Percentiles rank a stretch among this genome's conserved stretches.
phyloP scores from a whole-genome alignment of 2,888 invertebrate genomes.

The Diploptera punctata region DNA sequence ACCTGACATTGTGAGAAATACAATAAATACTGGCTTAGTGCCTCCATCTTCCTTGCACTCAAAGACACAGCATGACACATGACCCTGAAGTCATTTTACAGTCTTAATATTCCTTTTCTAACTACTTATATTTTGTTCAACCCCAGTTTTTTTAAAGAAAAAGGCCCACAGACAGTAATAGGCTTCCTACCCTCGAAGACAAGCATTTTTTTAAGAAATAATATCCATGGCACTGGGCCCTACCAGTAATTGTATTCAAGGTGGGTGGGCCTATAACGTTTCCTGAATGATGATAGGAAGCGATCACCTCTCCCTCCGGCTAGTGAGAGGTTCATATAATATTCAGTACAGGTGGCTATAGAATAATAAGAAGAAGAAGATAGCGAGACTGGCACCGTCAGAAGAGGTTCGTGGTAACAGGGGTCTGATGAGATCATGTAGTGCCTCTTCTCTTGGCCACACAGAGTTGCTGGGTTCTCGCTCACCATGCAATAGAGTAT shows the following conservation, averaged over 20 bases:
- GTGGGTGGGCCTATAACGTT: conserved; percentile 29
- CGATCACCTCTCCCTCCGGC: conserved; percentile 7
- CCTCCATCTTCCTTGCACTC: conserved; percentile 41
- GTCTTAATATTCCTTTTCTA: conserved; percentile 41
- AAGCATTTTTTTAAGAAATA: conserved; percentile 18
- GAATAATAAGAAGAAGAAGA: background rate
- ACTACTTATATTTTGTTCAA: conserved; percentile 28
- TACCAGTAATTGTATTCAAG: conserved; percentile 12
- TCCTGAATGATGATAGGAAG: conserved; percentile 11
- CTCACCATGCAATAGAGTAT: conserved; percentile 12
- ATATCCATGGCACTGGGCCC: conserved; percentile 22
- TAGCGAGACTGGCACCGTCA: background rate
- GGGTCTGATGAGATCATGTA: conserved; percentile 19
- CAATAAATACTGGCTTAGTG: conserved; percentile 41
- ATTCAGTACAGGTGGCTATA: conserved; percentile 12
- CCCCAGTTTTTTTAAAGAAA: conserved; percentile 35
- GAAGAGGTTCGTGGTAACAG: conserved; percentile 9
- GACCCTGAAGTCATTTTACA: conserved; percentile 40
- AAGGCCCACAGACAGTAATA: conserved; percentile 40
- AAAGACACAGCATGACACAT: conserved; percentile 40
- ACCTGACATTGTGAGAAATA: conserved; percentile 37
- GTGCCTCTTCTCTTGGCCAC: conserved; percentile 22
- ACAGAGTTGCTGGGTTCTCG: conserved; percentile 11
- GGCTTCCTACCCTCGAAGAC: conserved; percentile 31
- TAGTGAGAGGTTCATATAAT: conserved; percentile 18